Evolutionary conservation across 53 echinoderm and acorn worm species (phyloP).

Genomic region (Temnopleurus reevesii): DNA sequence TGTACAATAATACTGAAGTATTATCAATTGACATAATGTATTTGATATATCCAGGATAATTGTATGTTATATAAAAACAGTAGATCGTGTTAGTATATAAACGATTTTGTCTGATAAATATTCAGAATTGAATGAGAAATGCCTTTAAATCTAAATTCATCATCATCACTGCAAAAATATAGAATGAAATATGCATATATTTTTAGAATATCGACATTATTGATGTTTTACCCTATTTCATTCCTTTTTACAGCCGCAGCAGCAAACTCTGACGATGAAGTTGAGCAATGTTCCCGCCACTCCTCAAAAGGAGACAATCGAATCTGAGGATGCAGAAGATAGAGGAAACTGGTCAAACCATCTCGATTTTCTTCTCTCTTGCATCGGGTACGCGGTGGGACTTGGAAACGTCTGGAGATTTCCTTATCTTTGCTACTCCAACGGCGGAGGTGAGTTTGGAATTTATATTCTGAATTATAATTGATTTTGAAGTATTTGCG

Average conservation of each 20-base stretch:
- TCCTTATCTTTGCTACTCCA: conserved; percentile 58
- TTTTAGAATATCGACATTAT: too few relatives aligned
- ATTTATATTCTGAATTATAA: not conserved
- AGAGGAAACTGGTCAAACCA: conserved; percentile 51
- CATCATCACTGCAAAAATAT: too few relatives aligned
- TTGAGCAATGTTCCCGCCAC: conserved; percentile 22
- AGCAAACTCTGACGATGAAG: conserved; percentile 44
- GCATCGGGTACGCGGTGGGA: conserved; percentile 43
- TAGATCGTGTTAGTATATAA: too few relatives aligned
- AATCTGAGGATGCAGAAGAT: not conserved
- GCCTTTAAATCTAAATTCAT: too few relatives aligned
- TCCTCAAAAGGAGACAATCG: conserved; percentile 38
- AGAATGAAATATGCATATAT: too few relatives aligned
- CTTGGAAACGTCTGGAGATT: conserved; percentile 55
- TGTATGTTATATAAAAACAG: too few relatives aligned
- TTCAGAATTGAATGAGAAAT: too few relatives aligned
- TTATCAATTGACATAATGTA: too few relatives aligned
- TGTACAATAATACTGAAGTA: too few relatives aligned
- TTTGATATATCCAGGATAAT: too few relatives aligned
- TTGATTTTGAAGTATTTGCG: not conserved
- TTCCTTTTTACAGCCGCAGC: not conserved
- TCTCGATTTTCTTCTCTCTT: conserved; percentile 53
- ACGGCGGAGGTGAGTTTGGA: conserved; percentile 51
- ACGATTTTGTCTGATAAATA: too few relatives aligned
- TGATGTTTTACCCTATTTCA: not conserved